phyloP scores from a whole-genome alignment of 92 coral and sea anemone genomes.

The Palythoa grandis region DNA sequence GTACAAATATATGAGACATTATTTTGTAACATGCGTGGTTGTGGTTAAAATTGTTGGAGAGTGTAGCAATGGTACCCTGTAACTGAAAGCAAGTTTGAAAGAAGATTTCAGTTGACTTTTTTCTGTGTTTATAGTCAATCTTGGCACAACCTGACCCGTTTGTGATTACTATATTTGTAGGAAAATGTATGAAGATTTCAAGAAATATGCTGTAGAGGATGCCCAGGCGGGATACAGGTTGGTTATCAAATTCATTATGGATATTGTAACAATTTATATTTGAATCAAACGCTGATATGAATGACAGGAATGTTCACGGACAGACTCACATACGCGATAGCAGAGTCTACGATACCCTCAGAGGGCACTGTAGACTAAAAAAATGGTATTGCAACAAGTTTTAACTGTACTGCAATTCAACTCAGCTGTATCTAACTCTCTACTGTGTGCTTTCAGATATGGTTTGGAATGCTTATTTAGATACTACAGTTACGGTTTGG shows the following conservation, averaged over 20 bases:
- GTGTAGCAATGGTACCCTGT: too few relatives aligned
- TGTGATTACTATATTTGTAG: slow-evolving; percentile 14
- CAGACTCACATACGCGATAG: too few relatives aligned
- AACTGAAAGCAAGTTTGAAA: too few relatives aligned
- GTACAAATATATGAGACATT: too few relatives aligned
- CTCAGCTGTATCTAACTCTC: background rate
- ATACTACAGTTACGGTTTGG: slow-evolving; percentile 93
- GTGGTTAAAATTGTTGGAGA: too few relatives aligned
- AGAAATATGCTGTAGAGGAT: slow-evolving; percentile 85
- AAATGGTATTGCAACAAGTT: background rate
- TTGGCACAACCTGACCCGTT: too few relatives aligned
- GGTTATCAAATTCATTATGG: background rate
- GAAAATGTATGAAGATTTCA: slow-evolving; percentile 96
- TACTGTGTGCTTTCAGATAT: slow-evolving; percentile 58
- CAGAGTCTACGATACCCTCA: too few relatives aligned
- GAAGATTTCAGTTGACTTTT: too few relatives aligned
- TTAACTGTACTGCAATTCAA: background rate
- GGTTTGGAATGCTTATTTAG: slow-evolving; percentile 96
- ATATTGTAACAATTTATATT: background rate
- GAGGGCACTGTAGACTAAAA: background rate
- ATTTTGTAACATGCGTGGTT: too few relatives aligned
- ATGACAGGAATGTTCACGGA: too few relatives aligned
- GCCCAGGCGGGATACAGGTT: slow-evolving; percentile 95
- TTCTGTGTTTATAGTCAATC: too few relatives aligned
- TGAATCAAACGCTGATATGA: too few relatives aligned